Evolutionary conservation across 2,888 invertebrate genomes (phyloP).

Genomic region (Synanthedon vespiformis): DNA sequence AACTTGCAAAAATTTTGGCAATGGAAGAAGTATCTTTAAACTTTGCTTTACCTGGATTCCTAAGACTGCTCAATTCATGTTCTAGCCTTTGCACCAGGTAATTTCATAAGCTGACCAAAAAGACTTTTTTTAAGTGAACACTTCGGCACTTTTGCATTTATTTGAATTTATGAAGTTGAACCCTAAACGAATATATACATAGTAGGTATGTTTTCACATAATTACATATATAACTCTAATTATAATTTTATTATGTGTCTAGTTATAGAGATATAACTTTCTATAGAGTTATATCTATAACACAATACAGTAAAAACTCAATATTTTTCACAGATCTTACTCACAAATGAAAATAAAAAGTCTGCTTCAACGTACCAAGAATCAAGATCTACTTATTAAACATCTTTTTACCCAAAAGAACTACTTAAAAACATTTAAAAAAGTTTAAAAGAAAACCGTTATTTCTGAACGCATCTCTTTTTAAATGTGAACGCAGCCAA

Average conservation of each 20-base stretch:
- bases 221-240: too few relatives aligned
- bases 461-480: not conserved
- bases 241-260: too few relatives aligned
- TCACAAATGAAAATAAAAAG: too few relatives aligned
- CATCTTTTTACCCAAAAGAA: conserved; percentile 38
- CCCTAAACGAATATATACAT: too few relatives aligned
- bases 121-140: too few relatives aligned
- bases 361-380: conserved; percentile 19
- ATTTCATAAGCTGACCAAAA: not conserved
- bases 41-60: conserved; percentile 41
- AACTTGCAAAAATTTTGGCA: conserved; percentile 33
- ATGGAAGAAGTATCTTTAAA: conserved; percentile 37
- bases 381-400: conserved; percentile 38
- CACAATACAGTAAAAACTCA: conserved; percentile 1
- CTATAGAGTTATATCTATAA: too few relatives aligned
- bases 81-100: conserved; percentile 26
- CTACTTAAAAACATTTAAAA: conserved; percentile 30
- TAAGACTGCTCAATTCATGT: conserved; percentile 32
- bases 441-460: conserved; percentile 12
- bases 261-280: conserved; percentile 1
- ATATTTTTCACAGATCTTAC: too few relatives aligned
- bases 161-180: too few relatives aligned
- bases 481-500: conserved; percentile 2
- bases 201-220: too few relatives aligned
- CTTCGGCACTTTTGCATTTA: too few relatives aligned